Evolutionary conservation across 2,797 vertebrate species (phyloP).

Genomic region (Lacerta bilineata): DNA sequence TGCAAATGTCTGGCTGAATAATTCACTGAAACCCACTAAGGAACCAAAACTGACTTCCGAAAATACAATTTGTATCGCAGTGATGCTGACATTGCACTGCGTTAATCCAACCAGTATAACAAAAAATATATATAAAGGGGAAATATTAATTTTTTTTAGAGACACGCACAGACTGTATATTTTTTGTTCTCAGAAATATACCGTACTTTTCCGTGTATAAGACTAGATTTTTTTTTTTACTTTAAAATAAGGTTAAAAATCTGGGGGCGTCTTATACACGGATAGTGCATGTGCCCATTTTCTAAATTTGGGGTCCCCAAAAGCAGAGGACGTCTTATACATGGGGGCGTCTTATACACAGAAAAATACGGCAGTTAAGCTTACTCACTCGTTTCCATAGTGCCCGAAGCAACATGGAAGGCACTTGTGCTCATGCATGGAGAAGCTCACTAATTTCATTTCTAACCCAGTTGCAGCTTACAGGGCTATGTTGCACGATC

Average conservation of each 20-base stretch:
- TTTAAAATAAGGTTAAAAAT: too few species aligned
- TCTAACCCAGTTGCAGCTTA: neutral
- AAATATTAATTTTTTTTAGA: neutral
- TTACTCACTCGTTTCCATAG: neutral
- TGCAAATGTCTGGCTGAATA: neutral
- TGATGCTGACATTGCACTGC: neutral
- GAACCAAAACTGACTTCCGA: slow-evolving; percentile 46
- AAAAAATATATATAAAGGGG: neutral
- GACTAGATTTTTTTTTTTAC: too few species aligned
- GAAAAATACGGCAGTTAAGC: neutral
- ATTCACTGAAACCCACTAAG: slow-evolving; percentile 41
- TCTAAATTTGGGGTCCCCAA: too few species aligned
- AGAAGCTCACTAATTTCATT: neutral
- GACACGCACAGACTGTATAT: neutral
- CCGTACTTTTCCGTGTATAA: too few species aligned
- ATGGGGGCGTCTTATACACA: too few species aligned
- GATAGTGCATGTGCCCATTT: too few species aligned
- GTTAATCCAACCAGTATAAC: neutral
- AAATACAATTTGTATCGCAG: slow-evolving; percentile 45
- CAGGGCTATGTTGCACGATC: too few species aligned
- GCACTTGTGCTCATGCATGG: neutral
- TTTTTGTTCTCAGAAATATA: neutral
- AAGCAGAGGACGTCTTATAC: too few species aligned
- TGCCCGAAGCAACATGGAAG: neutral
- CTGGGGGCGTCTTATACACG: too few species aligned